phyloP scores from a whole-genome alignment of 2,797 vertebrate genomes.

The Rhodeus uyekii region DNA sequence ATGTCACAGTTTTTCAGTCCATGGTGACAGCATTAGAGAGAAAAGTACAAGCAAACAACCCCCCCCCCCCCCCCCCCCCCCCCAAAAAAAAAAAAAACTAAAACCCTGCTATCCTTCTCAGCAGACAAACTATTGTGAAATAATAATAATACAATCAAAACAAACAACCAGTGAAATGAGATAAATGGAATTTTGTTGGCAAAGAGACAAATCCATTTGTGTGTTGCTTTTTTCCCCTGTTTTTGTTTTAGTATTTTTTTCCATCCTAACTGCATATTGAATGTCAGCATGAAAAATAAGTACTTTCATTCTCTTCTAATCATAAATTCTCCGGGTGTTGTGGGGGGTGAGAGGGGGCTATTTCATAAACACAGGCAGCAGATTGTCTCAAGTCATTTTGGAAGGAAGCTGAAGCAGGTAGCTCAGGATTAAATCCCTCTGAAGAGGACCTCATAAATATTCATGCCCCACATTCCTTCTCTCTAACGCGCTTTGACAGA shows the following conservation, averaged over 20 bases:
- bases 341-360: constrained; percentile 35
- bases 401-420: constrained; percentile 68
- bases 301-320: constrained; percentile 40
- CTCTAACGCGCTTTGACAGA: constrained; percentile 71
- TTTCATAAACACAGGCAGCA: constrained; percentile 49
- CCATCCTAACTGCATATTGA: constrained; percentile 24
- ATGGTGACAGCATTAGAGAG: not conserved
- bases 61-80: no score
- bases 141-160: constrained; percentile 32
- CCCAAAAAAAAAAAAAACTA: not conserved
- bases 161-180: constrained; percentile 7
- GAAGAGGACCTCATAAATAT: constrained; percentile 73
- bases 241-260: not conserved
- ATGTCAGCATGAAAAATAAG: constrained; percentile 39
- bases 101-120: not conserved
- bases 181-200: constrained; percentile 12
- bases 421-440: constrained; percentile 70
- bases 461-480: constrained; percentile 71
- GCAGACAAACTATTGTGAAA: constrained; percentile 19
- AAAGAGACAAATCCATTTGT: constrained; percentile 32
- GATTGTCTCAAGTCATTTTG: constrained; percentile 62
- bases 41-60: not conserved
- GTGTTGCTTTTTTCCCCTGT: not conserved
- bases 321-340: constrained; percentile 40
- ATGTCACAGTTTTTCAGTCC: not conserved